Evolutionary conservation across 2,888 invertebrate genomes (phyloP).

Genomic region (Chymomyza amoena): DNA sequence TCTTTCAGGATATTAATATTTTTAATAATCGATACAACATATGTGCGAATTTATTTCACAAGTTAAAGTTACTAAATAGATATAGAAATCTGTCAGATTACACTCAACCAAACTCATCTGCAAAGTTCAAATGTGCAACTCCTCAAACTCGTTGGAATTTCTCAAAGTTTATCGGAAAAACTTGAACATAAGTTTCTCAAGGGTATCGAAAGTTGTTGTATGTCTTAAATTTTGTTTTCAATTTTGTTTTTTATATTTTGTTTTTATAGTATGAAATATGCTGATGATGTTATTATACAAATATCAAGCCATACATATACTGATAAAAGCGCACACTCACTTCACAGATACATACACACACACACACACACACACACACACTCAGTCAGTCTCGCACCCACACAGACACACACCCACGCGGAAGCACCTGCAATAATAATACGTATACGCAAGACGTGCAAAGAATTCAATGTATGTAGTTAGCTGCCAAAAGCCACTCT

Average conservation of each 20-base stretch:
- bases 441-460: slow-evolving; percentile 7
- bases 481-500: not conserved
- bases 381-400: not conserved
- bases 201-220: not conserved
- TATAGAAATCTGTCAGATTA: too few species aligned
- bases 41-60: too few species aligned
- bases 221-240: not conserved
- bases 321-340: slow-evolving; percentile 23
- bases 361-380: not conserved
- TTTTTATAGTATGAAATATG: slow-evolving; percentile 33
- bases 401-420: not conserved
- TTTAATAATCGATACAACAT: too few species aligned
- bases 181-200: not conserved
- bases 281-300: slow-evolving; percentile 57
- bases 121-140: too few species aligned
- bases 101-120: too few species aligned
- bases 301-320: slow-evolving; percentile 37
- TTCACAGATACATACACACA: not conserved
- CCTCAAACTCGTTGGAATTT: too few species aligned
- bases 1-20: too few species aligned
- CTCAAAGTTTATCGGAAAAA: too few species aligned
- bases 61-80: too few species aligned
- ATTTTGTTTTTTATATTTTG: slow-evolving; percentile 18
- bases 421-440: slow-evolving; percentile 2
- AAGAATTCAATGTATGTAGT: slow-evolving; percentile 2